Conservation (phyloP, 2,888 invertebrate genomes). For the Helicoverpa assulta region DNA sequence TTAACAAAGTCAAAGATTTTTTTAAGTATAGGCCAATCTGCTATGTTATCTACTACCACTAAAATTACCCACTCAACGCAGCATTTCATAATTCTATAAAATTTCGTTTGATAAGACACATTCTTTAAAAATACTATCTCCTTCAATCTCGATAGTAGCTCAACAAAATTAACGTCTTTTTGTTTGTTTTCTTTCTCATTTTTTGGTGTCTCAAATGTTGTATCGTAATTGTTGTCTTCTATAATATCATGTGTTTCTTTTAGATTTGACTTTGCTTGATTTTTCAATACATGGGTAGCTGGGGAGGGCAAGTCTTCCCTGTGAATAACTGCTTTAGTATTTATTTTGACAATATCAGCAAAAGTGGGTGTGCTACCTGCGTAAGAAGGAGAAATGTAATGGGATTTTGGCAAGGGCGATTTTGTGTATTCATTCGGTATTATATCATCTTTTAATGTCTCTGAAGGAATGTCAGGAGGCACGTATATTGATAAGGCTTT, state of each 20-base stretch:
- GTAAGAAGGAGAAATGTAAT: not conserved
- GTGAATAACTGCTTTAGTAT: not conserved
- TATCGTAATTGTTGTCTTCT: not conserved
- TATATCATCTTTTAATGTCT: not conserved
- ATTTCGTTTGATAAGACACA: not conserved
- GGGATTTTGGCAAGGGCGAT: not conserved
- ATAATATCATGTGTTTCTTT: not conserved
- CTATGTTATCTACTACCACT: slow-evolving; percentile 4
- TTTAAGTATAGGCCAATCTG: slow-evolving; percentile 32
- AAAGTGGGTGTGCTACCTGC: not conserved
- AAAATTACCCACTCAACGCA: slow-evolving; percentile 15
- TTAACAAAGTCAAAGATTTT: slow-evolving; percentile 6
- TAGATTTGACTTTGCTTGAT: not conserved
- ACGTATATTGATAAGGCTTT: slow-evolving; percentile 35
- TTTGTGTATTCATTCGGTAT: not conserved
- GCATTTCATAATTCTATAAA: slow-evolving; percentile 6
- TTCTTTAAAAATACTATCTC: slow-evolving; percentile 8
- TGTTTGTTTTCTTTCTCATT: slow-evolving; percentile 2
- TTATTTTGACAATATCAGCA: slow-evolving; percentile 5
- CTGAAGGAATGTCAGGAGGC: slow-evolving; percentile 13
- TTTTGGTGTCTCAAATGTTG: not conserved
- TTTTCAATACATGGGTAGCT: not conserved
- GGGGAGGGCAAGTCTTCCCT: not conserved
- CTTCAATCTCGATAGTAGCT: slow-evolving; percentile 14
- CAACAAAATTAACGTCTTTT: slow-evolving; percentile 2